Conservation (phyloP, 2,113 vertebrate genomes). For the human region DNA sequence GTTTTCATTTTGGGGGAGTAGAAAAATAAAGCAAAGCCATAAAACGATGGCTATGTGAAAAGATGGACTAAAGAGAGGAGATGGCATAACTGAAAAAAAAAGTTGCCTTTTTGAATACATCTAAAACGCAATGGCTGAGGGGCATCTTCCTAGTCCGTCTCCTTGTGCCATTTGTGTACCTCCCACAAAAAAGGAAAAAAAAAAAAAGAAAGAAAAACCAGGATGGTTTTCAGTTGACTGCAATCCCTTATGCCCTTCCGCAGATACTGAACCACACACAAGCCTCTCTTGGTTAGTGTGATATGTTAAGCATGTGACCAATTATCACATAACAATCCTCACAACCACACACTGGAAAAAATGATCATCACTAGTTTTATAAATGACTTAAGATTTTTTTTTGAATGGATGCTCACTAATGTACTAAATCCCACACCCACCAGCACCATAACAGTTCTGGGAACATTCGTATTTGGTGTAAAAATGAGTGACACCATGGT, state of each 20-base stretch:
- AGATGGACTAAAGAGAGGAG: not conserved
- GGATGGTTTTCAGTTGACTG: too few relatives aligned
- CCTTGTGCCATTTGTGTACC: too few relatives aligned
- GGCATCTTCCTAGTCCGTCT: too few relatives aligned
- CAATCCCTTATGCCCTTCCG: too few relatives aligned
- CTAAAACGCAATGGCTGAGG: too few relatives aligned
- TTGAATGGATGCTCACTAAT: not conserved
- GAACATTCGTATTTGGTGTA: too few relatives aligned
- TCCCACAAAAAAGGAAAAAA: too few relatives aligned
- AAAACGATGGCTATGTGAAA: not conserved
- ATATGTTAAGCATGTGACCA: not conserved
- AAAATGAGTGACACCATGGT: too few relatives aligned
- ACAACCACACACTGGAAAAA: not conserved
- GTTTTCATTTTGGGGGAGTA: not conserved
- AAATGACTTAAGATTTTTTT: not conserved
- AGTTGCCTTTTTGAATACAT: not conserved
- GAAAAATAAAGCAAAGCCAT: not conserved
- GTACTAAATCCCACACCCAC: too few relatives aligned
- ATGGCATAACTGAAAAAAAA: not conserved
- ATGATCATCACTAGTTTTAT: not conserved
- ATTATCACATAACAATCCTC: not conserved
- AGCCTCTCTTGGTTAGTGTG: not conserved
- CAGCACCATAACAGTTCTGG: too few relatives aligned
- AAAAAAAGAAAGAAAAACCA: too few relatives aligned
- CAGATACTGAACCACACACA: too few relatives aligned